Conservation (phyloP, 2,797 vertebrate genomes). For the Gymnodraco acuticeps region DNA sequence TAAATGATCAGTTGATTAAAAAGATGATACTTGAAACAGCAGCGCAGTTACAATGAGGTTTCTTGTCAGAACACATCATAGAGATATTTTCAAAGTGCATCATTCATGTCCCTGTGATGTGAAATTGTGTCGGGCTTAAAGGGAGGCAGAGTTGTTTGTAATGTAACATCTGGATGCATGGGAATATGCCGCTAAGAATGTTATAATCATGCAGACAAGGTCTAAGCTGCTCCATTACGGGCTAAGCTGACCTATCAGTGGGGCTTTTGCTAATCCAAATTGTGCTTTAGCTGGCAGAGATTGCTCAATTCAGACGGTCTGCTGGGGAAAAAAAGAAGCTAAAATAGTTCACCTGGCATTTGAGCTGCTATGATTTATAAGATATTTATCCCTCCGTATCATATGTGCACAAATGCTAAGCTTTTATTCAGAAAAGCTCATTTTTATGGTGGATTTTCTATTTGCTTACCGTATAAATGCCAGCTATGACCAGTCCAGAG, state of each 20-base stretch:
- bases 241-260: conserved; percentile 87
- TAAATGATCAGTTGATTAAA: not conserved
- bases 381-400: conserved; percentile 66
- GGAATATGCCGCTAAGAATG: conserved; percentile 79
- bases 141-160: conserved; percentile 64
- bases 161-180: conserved; percentile 84
- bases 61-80: conserved; percentile 20
- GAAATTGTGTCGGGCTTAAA: conserved; percentile 46
- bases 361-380: conserved; percentile 61
- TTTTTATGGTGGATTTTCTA: conserved; percentile 44
- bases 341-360: conserved; percentile 72
- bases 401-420: conserved; percentile 48
- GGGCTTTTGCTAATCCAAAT: conserved; percentile 86
- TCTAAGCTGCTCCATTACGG: conserved; percentile 88
- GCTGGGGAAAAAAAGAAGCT: conserved; percentile 37
- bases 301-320: conserved; percentile 77
- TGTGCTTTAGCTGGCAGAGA: conserved; percentile 83
- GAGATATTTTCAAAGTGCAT: conserved; percentile 30
- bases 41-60: conserved; percentile 6
- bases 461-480: conserved; percentile 44
- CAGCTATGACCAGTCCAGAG: conserved; percentile 48
- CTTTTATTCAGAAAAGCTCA: conserved; percentile 38
- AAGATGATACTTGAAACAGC: conserved; percentile 20
- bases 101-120: conserved; percentile 48
- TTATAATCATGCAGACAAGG: conserved; percentile 84